Base-by-base conservation (phyloP, 2,888 invertebrate species). In the Drosophila flavopinicola region DNA sequence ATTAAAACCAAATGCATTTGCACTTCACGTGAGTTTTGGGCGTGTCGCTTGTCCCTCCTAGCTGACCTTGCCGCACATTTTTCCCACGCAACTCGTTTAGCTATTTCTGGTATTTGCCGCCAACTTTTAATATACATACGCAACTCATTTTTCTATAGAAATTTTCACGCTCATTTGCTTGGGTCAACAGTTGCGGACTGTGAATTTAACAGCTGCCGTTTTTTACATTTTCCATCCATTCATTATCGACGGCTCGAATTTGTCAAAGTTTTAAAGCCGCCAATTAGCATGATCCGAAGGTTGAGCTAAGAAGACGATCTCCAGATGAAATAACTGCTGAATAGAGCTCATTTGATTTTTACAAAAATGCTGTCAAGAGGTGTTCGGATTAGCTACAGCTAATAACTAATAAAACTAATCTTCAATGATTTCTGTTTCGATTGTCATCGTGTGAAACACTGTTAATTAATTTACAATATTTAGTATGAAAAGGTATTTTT, bases 1-100 rank as follows among this genome's bases (percentile, higher is more conserved):
- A 84, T 84, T 84, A 78, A 83, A 83, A 67, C 27, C 66, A 74
- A 77, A 69, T 79, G 84, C 79, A 79, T 61, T 80, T 48, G 41
- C 45, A 30, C 53, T 60, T 44, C 61, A 71, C 71, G 71, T 71
- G 32, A 63, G 51, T 72, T 58, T 44, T 33, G 64, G 75, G 82
- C 58, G 78, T 69, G 78, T 57, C 57, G 27, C 29, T 23, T 7
- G 45, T 20, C 23, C 39, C 17, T 15, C 2, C 2, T 20, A 3
- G 29, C 23, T 57, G 61, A 69, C 63, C 67, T 73, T 75, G 66
- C 33, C 51, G 29, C 41, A 32, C 30, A 42, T 41, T 15, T 15
- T 79, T 71, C 83, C 67, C 83, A 79, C 77, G 64, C 67, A 25
- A 35, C 15, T 25, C 45, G 32, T 27, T 47, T 25, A 45, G 30